Conservation (phyloP, 1,140 invertebrate genomes). For the Papilio dardanus region DNA sequence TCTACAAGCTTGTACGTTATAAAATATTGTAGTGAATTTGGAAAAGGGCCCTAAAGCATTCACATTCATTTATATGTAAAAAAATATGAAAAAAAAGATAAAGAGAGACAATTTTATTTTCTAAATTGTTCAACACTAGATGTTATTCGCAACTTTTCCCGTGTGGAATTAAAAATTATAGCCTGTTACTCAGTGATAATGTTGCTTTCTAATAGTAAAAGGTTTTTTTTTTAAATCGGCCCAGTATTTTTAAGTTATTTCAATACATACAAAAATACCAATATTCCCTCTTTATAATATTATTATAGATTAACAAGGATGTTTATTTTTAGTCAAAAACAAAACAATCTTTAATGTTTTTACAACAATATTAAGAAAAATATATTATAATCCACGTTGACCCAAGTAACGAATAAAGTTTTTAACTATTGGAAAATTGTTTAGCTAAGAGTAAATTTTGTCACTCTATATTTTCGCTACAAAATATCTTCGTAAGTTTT, state of each 20-base stretch:
- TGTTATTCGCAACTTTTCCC: too few species aligned
- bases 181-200: too few species aligned
- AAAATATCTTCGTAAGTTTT: constrained; percentile 2
- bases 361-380: too few species aligned
- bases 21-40: constrained; percentile 22
- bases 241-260: too few species aligned
- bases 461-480: not conserved
- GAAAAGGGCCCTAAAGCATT: constrained; percentile 1
- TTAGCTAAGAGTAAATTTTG: not conserved
- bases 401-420: not conserved
- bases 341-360: too few species aligned
- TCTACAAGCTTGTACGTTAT: constrained; percentile 29
- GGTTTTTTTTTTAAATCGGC: too few species aligned
- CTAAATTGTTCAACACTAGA: not conserved
- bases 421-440: not conserved
- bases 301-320: too few species aligned
- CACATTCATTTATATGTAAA: constrained; percentile 11
- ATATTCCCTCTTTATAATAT: too few species aligned
- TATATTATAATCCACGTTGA: not conserved
- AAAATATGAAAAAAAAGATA: not conserved
- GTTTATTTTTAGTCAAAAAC: too few species aligned
- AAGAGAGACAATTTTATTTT: not conserved
- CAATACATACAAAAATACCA: too few species aligned
- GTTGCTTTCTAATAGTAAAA: too few species aligned
- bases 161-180: too few species aligned